Evolutionary conservation across 2,888 invertebrate species (phyloP).

Genomic region (Miltochrista miniata): DNA sequence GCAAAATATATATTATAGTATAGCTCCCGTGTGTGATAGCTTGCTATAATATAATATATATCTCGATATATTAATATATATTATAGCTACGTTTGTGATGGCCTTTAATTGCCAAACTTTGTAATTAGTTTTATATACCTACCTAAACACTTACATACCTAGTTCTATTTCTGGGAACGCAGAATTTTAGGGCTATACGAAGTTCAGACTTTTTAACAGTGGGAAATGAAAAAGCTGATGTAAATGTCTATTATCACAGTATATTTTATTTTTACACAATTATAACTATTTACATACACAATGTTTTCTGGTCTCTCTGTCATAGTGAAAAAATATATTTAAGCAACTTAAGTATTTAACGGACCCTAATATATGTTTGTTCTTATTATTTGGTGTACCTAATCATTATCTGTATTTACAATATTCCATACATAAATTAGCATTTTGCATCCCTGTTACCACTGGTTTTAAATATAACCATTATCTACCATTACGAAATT

Average conservation of each 20-base stretch:
- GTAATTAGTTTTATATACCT: too few relatives aligned
- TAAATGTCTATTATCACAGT: conserved; percentile 12
- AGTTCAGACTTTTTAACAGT: too few relatives aligned
- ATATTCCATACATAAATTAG: conserved; percentile 27
- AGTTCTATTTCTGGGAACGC: background rate
- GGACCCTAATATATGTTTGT: conserved; percentile 3
- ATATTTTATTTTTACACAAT: conserved; percentile 7
- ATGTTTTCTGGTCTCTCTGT: conserved; percentile 2
- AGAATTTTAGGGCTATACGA: background rate
- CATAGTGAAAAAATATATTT: conserved; percentile 12
- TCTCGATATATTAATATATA: too few relatives aligned
- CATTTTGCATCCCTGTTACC: conserved; percentile 68
- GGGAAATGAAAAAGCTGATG: too few relatives aligned
- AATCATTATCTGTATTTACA: background rate
- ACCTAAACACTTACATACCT: background rate
- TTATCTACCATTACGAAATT: conserved; percentile 49
- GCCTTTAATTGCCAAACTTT: too few relatives aligned
- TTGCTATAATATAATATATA: too few relatives aligned
- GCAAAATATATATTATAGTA: too few relatives aligned
- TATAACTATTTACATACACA: conserved; percentile 2
- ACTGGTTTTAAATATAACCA: conserved; percentile 43
- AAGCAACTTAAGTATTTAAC: background rate
- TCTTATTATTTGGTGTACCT: background rate
- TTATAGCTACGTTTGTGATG: too few relatives aligned
- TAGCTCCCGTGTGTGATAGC: too few relatives aligned